phyloP scores from a whole-genome alignment of 2,888 invertebrate species.

The Cheiracanthium punctorium region DNA sequence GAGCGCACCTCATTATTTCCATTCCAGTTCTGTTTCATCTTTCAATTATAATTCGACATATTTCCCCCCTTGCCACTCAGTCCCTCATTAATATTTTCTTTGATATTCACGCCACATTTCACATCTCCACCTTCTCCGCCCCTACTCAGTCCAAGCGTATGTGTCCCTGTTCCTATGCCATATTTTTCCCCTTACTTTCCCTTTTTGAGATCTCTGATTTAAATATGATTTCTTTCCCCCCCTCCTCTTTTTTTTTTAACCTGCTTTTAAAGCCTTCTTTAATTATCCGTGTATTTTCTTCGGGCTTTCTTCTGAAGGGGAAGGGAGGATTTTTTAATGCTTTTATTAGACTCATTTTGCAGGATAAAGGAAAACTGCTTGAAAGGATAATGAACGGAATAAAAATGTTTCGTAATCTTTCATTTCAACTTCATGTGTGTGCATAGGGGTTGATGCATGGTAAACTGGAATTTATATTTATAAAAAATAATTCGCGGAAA shows the following conservation, averaged over 20 bases:
- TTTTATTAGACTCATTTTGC: background rate
- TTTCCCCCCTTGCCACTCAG: slow-evolving; percentile 10
- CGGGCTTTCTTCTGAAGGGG: background rate
- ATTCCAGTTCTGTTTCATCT: slow-evolving; percentile 39
- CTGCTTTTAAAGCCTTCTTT: slow-evolving; percentile 35
- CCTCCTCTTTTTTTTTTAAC: background rate
- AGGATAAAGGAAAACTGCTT: background rate
- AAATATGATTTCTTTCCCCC: slow-evolving; percentile 52
- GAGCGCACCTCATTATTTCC: slow-evolving; percentile 43
- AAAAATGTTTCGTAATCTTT: background rate
- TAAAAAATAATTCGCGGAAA: too few relatives aligned
- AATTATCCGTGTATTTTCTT: slow-evolving; percentile 61
- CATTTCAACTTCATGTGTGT: background rate
- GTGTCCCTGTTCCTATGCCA: background rate
- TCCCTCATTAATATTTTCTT: slow-evolving; percentile 49
- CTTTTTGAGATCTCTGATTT: slow-evolving; percentile 44
- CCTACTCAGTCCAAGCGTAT: background rate
- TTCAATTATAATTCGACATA: slow-evolving; percentile 50
- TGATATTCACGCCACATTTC: slow-evolving; percentile 18
- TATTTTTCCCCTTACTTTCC: background rate
- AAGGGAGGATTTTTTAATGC: slow-evolving; percentile 2
- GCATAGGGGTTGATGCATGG: too few relatives aligned
- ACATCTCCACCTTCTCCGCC: background rate
- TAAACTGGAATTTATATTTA: too few relatives aligned
- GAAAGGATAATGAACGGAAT: background rate